Conservation (phyloP, 1,140 invertebrate genomes). For the Anthonomus grandis region DNA sequence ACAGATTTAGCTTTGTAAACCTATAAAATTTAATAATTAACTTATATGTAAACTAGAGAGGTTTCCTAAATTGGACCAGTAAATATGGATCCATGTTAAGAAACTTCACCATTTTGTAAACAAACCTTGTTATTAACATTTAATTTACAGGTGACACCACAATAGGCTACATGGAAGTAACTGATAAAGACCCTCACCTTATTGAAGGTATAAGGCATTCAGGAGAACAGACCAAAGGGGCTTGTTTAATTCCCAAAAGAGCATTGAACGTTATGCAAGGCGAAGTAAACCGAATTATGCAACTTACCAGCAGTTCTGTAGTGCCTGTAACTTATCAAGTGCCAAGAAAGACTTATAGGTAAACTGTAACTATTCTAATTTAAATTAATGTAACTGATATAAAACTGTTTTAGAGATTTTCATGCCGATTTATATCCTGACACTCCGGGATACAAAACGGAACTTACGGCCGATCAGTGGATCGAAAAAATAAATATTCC, state of each 20-base stretch:
- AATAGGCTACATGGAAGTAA: constrained; percentile 82
- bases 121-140: neutral
- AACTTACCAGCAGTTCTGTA: constrained; percentile 79
- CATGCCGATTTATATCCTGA: constrained; percentile 91
- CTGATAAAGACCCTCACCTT: constrained; percentile 77
- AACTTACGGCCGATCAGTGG: constrained; percentile 75
- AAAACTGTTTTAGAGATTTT: constrained; percentile 74
- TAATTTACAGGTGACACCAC: constrained; percentile 65
- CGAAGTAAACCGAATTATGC: constrained; percentile 86
- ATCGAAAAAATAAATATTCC: constrained; percentile 66
- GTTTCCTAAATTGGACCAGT: too few relatives aligned
- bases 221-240: constrained; percentile 89
- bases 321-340: constrained; percentile 93
- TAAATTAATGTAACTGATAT: neutral
- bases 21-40: too few relatives aligned
- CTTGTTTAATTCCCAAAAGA: constrained; percentile 85
- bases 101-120: too few relatives aligned
- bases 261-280: constrained; percentile 91
- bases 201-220: constrained; percentile 77
- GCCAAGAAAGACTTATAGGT: constrained; percentile 68
- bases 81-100: too few relatives aligned
- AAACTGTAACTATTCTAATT: constrained; percentile 5
- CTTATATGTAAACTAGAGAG: too few relatives aligned
- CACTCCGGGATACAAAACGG: constrained; percentile 72
- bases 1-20: too few relatives aligned